Evolutionary conservation across 2,113 vertebrate species (phyloP).

Genomic region (Lichenostomus cassidix): DNA sequence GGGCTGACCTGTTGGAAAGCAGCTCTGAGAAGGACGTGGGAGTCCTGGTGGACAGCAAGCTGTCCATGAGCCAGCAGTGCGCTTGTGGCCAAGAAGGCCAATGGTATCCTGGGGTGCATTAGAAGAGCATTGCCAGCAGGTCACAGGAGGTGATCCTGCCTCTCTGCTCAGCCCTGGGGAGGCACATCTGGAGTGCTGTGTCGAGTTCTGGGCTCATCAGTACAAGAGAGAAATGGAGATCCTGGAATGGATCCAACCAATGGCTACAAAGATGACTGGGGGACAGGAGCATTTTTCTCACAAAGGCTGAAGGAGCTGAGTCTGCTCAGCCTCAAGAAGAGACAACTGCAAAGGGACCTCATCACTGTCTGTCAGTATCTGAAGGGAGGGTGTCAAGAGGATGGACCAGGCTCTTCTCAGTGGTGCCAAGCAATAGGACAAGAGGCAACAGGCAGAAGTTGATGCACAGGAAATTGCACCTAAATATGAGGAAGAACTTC

Average conservation of each 20-base stretch:
- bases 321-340: neutral
- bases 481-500: neutral
- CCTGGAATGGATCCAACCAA: neutral
- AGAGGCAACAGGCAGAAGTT: neutral
- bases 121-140: neutral
- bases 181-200: neutral
- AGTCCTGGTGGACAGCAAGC: neutral
- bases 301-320: neutral
- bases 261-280: accelerated
- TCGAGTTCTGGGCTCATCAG: neutral
- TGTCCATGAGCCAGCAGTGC: neutral
- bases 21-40: neutral
- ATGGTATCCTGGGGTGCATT: neutral
- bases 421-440: neutral
- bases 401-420: too few relatives aligned
- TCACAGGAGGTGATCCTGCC: neutral
- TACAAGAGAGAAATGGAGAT: neutral
- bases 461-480: too few relatives aligned
- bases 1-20: neutral
- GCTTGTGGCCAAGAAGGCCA: neutral
- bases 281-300: neutral
- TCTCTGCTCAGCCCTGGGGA: neutral
- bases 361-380: neutral
- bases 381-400: neutral
- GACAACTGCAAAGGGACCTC: neutral